These are phyloP conservation scores for Addax nasomaculatus DNA, from an alignment of 2,113 vertebrate genomes.

Conservation along the genomic window DNA sequence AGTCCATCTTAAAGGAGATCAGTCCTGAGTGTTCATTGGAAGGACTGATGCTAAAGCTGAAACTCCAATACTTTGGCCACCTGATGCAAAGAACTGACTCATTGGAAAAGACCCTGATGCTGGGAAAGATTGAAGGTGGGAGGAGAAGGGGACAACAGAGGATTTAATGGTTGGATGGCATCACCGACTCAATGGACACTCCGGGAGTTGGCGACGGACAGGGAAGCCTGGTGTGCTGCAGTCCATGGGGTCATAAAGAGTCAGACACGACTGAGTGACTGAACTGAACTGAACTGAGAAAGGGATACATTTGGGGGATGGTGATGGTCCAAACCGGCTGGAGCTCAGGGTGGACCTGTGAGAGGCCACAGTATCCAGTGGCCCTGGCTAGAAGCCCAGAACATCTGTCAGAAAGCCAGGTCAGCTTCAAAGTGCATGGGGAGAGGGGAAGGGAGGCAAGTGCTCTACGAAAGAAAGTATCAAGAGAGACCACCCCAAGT, in stretches of 20 bases:
- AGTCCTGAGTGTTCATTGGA: background rate
- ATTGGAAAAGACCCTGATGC: background rate
- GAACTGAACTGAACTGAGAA: background rate
- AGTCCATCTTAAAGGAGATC: background rate
- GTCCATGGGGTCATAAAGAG: background rate
- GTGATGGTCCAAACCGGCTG: background rate
- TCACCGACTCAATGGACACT: accelerated
- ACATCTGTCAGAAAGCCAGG: background rate
- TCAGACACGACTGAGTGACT: background rate
- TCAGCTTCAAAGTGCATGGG: background rate
- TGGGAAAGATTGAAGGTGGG: background rate
- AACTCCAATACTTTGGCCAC: background rate
- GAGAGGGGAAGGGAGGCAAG: background rate
- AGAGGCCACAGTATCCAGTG: background rate
- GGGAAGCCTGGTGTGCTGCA: background rate
- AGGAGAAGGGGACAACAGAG: background rate
- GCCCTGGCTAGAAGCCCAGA: background rate
- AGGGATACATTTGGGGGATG: background rate
- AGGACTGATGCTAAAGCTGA: background rate
- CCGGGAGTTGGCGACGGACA: background rate
- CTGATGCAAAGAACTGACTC: background rate
- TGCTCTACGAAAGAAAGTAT: background rate
- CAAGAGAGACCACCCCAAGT: background rate
- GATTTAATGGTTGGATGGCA: background rate
- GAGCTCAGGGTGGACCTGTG: accelerated